Evolutionary conservation across 1,140 invertebrate species (phyloP), one percentile per base, ranked within the genome.

Genomic region (Drosophila dunni): DNA sequence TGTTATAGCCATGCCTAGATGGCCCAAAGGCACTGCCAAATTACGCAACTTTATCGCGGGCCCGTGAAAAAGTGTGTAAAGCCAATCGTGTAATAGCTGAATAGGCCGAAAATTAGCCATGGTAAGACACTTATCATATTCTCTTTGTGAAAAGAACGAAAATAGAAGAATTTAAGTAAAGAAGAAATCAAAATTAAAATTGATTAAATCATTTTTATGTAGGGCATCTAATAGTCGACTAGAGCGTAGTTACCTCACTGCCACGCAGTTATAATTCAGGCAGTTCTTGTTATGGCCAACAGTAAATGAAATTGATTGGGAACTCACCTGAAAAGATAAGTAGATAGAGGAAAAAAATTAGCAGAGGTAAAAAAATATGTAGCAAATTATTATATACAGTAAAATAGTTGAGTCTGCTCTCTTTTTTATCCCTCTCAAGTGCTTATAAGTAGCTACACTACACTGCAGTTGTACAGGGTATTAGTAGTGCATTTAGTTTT

Each of bases 301-400:
- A 57, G 36, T 20, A 34, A 70, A 54, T 54, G 60, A 53, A 36
- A 34, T 51, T 40, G 45, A 56, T 53, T 64, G 33, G 33, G 46
- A 72, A 75, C 81, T 86, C 66, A 85, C 81, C 81, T 85, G 70
- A 51, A 75, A 85, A 44, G 46, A 67, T 45, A 60, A 45, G 48
- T 34, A 56, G 62, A 62, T 40, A 42, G 62, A n/a, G 51, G 24
- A 64, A 38, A 64, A 48, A 73, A 38, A 17, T 34, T 48, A n/a
- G n/a, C n/a, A n/a, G n/a, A n/a, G 57, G 54, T 46, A 38, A 54
- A 2, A 51, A n/a, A 51, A 40, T 2, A 63, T 65, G 15, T 72
- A 50, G 71, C 60, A 71, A 72, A 60, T 17, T 8, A 54, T 7
- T 20, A 20, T 17, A 20, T 46, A 46, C 17, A 17, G 17, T 67